Evolutionary conservation across 2,113 vertebrate genomes (phyloP), one percentile per base, ranked within the genome.

Genomic region (Gymnorhina tibicen): DNA sequence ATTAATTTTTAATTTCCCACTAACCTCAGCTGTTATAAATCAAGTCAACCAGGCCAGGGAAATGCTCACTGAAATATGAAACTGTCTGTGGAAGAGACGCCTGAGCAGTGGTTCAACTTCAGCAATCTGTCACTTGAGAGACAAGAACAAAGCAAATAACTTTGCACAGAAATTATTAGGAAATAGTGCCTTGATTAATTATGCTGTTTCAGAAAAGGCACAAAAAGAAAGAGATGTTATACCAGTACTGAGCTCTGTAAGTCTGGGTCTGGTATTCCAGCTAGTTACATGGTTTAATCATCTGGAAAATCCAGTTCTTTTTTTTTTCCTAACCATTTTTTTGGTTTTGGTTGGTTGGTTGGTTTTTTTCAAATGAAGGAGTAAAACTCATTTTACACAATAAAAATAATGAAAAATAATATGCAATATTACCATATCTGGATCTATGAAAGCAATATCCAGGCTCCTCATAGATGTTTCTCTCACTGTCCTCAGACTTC

Each of bases 1-100:
- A 98, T 98, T 98, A 98, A 98, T 97, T 97, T 98, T 98, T 98
- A 98, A 98, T 98, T 98, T 97, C 96, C 93, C 42, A 85, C 96
- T 60, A 97, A 97, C 94, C 95, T 97, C 96, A 81, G 76, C 95
- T 95, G 82, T 86, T 97, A 98, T 97, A 98, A 98, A 98, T 98
- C 98, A 98, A 98, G 93, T 79, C 94, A 97, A 30, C 21, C 59
- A 88, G 89, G 26, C 49, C 85, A 89, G 87, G 49, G 85, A 91
- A 96, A 81, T 28, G 64, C 42, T 85, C 66, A 59, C 28, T 91
- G 95, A 97, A 97, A 98, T 89, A 95, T 41, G 90, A 97, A 95
- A 95, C 91, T 93, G 84, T 93, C 95, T 95, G 83, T 93, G 28
- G 33, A 91, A 91, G 80, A 94, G 73, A 89, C 2, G 33, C 44